Conservation (phyloP, 1,140 invertebrate genomes). For the Drosophila malerkotliana region DNA sequence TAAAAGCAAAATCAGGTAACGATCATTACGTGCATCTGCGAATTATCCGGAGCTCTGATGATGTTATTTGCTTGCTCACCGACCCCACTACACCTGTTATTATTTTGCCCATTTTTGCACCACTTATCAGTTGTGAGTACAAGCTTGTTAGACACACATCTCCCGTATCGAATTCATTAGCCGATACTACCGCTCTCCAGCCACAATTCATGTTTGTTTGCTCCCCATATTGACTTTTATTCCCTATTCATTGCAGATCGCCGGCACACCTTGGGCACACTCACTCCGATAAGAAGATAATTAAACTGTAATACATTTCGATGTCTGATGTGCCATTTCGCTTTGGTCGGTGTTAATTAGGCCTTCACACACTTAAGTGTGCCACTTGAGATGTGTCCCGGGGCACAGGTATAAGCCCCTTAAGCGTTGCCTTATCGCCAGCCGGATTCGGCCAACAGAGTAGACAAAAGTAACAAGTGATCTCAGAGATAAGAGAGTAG, state of each 20-base stretch:
- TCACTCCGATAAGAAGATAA: conserved; percentile 62
- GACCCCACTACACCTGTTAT: conserved; percentile 29
- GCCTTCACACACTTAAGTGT: conserved; percentile 74
- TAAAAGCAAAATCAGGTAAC: background rate
- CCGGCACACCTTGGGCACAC: conserved; percentile 3
- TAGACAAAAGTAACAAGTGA: conserved; percentile 44
- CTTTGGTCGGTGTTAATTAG: conserved; percentile 71
- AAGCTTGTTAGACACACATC: conserved; percentile 28
- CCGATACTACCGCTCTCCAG: conserved; percentile 1
- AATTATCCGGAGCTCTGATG: conserved; percentile 19
- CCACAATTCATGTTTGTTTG: conserved; percentile 16
- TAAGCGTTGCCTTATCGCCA: conserved; percentile 42
- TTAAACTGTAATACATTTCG: conserved; percentile 66
- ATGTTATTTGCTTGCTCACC: conserved; percentile 13
- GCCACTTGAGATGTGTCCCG: conserved; percentile 59
- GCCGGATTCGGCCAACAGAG: conserved; percentile 44
- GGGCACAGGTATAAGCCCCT: conserved; percentile 12
- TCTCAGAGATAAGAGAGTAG: conserved; percentile 36
- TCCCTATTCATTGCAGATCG: conserved; percentile 53
- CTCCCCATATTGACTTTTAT: conserved; percentile 36
- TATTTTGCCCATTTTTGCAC: conserved; percentile 34
- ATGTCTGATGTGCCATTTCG: conserved; percentile 29
- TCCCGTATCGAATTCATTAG: conserved; percentile 28
- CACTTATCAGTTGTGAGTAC: conserved; percentile 34
- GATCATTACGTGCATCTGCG: conserved; percentile 25